phyloP scores from a whole-genome alignment of 2,797 vertebrate genomes.

The Lates japonicus region DNA sequence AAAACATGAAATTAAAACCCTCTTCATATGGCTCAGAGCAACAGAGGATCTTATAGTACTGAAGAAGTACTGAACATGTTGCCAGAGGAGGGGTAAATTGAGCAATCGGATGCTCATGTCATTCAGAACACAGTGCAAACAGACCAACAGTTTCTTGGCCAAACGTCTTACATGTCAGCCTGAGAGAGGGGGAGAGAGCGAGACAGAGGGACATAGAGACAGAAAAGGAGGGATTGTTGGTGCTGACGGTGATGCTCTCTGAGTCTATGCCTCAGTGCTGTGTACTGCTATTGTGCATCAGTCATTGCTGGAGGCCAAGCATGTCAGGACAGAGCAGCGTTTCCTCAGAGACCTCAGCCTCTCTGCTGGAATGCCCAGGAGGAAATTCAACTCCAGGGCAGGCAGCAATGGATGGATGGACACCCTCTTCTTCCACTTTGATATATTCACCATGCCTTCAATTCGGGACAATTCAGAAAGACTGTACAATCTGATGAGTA shows the following conservation, averaged over 20 bases:
- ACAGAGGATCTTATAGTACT: constrained; percentile 15
- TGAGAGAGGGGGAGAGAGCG: constrained; percentile 37
- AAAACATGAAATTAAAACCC: constrained; percentile 48
- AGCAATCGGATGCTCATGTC: constrained; percentile 66
- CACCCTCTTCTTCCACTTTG: constrained; percentile 16
- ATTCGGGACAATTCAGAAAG: constrained; percentile 7
- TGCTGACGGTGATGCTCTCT: constrained; percentile 71
- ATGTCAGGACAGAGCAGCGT: constrained; percentile 85
- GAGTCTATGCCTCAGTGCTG: constrained; percentile 64
- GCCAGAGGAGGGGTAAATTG: constrained; percentile 46
- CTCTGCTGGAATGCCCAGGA: constrained; percentile 80
- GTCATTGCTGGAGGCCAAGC: constrained; percentile 83
- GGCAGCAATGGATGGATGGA: constrained; percentile 54
- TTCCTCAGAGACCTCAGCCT: constrained; percentile 85
- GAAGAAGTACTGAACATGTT: constrained; percentile 37
- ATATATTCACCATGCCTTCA: constrained; percentile 9
- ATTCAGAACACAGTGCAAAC: constrained; percentile 67
- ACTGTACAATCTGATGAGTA: neutral
- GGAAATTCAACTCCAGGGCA: constrained; percentile 56
- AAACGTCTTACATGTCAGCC: constrained; percentile 8
- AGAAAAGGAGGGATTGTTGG: constrained; percentile 64
- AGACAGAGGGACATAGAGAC: constrained; percentile 23
- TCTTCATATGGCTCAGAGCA: constrained; percentile 16
- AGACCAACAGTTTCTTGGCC: constrained; percentile 73
- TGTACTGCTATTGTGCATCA: constrained; percentile 77